These are phyloP conservation scores for Isurus oxyrinchus DNA, from an alignment of 2,113 vertebrate genomes.

Conservation along the genomic window DNA sequence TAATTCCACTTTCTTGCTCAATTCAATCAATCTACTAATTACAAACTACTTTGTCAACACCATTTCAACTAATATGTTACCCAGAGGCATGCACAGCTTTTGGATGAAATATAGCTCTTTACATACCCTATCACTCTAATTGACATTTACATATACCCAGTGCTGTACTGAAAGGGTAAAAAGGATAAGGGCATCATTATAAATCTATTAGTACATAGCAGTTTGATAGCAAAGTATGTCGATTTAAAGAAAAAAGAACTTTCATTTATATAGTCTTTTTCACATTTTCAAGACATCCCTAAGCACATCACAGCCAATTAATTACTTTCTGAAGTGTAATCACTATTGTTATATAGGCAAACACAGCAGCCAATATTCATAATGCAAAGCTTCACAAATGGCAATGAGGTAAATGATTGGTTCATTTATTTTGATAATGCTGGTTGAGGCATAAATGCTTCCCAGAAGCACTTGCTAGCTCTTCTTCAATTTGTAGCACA, in stretches of 20 bases:
- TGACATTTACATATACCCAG: not conserved
- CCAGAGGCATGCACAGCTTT: not conserved
- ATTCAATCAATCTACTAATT: constrained; percentile 26
- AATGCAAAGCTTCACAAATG: not conserved
- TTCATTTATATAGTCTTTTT: not conserved
- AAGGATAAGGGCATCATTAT: not conserved
- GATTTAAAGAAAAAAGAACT: not conserved
- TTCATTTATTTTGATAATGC: not conserved
- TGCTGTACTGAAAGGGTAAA: not conserved
- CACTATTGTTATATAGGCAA: not conserved
- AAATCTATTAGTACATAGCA: not conserved
- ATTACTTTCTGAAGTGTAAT: not conserved
- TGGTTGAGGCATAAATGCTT: not conserved
- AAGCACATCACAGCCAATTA: not conserved
- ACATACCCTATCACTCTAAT: not conserved
- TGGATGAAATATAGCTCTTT: not conserved
- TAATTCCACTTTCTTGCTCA: not conserved
- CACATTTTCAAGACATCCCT: not conserved
- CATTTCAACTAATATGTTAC: not conserved
- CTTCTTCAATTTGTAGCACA: not conserved
- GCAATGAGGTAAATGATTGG: not conserved
- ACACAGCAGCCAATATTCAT: not conserved
- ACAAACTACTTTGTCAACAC: constrained; percentile 21
- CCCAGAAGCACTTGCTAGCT: not conserved
- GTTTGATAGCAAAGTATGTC: not conserved